These are phyloP conservation scores for Cathartes aura DNA, from an alignment of 2,113 vertebrate species.

Conservation along the genomic window DNA sequence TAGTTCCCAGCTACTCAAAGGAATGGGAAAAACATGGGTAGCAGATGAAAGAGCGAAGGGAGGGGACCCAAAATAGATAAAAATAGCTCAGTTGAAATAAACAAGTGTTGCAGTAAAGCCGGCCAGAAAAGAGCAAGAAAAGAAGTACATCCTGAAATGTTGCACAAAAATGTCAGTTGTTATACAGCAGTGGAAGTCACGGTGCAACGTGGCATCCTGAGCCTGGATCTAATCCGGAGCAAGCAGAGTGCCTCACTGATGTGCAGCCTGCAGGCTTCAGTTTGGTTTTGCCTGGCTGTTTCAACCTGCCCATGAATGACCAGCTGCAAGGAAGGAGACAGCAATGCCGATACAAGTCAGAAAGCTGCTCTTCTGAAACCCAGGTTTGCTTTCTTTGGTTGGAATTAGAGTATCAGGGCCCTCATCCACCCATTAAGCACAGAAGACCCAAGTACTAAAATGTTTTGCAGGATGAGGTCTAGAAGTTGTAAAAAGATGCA, in stretches of 20 bases:
- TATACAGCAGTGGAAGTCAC: neutral
- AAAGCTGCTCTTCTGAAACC: neutral
- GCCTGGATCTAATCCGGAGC: neutral
- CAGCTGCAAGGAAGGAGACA: neutral
- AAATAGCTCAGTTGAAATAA: conserved; percentile 27
- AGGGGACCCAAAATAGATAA: neutral
- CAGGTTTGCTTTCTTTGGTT: neutral
- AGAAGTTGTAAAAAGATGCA: neutral
- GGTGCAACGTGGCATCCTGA: rapidly evolving
- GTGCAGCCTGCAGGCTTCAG: rapidly evolving
- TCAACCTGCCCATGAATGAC: neutral
- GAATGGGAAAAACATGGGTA: neutral
- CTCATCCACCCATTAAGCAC: neutral
- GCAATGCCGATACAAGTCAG: neutral
- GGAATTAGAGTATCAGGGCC: neutral
- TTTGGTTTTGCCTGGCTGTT: neutral
- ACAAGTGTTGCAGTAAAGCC: neutral
- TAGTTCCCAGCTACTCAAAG: neutral
- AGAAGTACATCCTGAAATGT: neutral
- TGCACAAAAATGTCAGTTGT: neutral
- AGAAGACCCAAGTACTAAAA: neutral
- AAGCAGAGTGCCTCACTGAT: neutral
- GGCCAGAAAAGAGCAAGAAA: neutral
- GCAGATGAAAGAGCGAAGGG: neutral
- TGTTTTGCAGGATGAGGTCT: neutral